Evolutionary conservation across 2,888 invertebrate species (phyloP).

Genomic region (Hecatera dysodea): DNA sequence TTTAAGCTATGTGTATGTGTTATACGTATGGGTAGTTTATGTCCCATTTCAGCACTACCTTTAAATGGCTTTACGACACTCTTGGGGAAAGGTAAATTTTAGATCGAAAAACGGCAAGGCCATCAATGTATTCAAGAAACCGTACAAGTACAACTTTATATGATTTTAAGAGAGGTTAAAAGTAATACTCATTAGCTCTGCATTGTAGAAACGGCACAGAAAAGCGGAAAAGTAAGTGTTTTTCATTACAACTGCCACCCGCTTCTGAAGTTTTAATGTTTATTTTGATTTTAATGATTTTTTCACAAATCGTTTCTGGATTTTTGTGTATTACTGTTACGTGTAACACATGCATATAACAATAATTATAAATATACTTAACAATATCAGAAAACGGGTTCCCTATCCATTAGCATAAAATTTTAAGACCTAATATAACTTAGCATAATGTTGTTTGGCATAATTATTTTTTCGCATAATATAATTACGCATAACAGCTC

Average conservation of each 20-base stretch:
- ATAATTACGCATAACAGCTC: too few relatives aligned
- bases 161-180: background rate
- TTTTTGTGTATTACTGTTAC: background rate
- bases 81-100: background rate
- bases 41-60: background rate
- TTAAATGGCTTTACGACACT: slow-evolving; percentile 4
- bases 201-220: background rate
- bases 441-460: too few relatives aligned
- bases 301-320: background rate
- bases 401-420: too few relatives aligned
- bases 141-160: slow-evolving; percentile 3
- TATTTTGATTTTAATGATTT: too few relatives aligned
- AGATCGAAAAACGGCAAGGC: background rate
- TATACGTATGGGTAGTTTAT: background rate
- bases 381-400: too few relatives aligned
- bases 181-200: background rate
- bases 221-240: slow-evolving; percentile 7
- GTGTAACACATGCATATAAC: too few relatives aligned
- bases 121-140: background rate
- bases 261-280: background rate
- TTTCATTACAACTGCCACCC: background rate
- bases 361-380: too few relatives aligned
- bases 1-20: background rate
- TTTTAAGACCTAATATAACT: too few relatives aligned
- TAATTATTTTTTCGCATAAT: too few relatives aligned